Conservation (phyloP, 1,140 invertebrate species). For the Platyscapa corneri region DNA sequence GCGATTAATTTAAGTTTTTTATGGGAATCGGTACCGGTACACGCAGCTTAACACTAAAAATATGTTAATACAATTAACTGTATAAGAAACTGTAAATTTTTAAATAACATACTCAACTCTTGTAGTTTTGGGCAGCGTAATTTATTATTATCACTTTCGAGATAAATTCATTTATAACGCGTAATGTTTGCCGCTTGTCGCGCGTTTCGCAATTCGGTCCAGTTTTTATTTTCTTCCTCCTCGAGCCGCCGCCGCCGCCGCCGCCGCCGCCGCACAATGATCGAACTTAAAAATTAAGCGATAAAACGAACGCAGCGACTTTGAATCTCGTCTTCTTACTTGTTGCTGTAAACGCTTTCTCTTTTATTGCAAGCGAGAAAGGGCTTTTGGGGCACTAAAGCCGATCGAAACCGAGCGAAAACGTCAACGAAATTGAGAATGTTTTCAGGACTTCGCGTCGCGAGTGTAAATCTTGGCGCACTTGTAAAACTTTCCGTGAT, state of each 20-base stretch:
- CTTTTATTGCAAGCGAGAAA: too few relatives aligned
- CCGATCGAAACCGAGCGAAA: background rate
- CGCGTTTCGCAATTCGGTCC: background rate
- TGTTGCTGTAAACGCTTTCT: too few relatives aligned
- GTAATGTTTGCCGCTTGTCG: background rate
- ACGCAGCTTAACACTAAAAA: background rate
- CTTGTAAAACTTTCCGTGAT: background rate
- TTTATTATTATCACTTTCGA: background rate
- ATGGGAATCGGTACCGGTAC: background rate
- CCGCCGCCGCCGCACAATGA: too few relatives aligned
- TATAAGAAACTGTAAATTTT: background rate
- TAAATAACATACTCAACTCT: conserved; percentile 8
- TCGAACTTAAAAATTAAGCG: too few relatives aligned
- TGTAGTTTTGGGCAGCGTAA: background rate
- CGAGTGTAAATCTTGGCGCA: background rate
- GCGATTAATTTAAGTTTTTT: background rate
- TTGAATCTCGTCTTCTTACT: too few relatives aligned
- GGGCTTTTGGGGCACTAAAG: too few relatives aligned
- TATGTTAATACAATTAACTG: background rate
- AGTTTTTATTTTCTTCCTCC: background rate
- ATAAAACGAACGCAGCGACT: too few relatives aligned
- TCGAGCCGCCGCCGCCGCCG: too few relatives aligned
- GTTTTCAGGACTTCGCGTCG: background rate
- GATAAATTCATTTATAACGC: background rate
- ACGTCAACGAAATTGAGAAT: background rate